Evolutionary conservation across 2,113 vertebrate species (phyloP).

Genomic region (Tragelaphus imberbis): DNA sequence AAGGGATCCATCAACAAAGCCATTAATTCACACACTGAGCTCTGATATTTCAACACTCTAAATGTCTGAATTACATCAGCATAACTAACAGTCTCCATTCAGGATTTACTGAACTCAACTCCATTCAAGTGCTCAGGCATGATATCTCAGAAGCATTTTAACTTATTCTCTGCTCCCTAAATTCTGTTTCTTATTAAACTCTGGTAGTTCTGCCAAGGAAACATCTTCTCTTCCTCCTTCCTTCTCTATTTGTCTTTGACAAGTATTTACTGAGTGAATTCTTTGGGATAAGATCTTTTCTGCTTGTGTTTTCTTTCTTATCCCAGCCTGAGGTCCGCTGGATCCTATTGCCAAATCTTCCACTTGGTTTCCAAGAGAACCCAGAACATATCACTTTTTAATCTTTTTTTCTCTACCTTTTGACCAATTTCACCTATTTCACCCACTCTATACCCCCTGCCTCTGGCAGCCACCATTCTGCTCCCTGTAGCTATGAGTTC

Average conservation of each 20-base stretch:
- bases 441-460: accelerated
- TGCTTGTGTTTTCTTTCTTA: background rate
- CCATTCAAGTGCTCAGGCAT: background rate
- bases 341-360: background rate
- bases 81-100: background rate
- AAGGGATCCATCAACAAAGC: background rate
- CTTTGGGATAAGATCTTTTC: background rate
- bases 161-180: background rate
- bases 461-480: background rate
- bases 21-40: background rate
- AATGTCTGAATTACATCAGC: background rate
- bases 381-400: background rate
- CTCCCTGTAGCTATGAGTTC: background rate
- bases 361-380: background rate
- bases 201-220: background rate
- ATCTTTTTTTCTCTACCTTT: background rate
- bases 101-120: background rate
- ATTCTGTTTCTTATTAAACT: background rate
- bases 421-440: background rate
- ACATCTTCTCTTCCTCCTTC: background rate
- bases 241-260: background rate
- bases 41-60: background rate
- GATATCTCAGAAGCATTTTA: background rate
- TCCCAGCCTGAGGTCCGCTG: background rate
- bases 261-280: background rate